Evolutionary conservation across 2,797 vertebrate species (phyloP), one percentile per base, ranked within the genome.

Genomic region (Spea hammondii): DNA sequence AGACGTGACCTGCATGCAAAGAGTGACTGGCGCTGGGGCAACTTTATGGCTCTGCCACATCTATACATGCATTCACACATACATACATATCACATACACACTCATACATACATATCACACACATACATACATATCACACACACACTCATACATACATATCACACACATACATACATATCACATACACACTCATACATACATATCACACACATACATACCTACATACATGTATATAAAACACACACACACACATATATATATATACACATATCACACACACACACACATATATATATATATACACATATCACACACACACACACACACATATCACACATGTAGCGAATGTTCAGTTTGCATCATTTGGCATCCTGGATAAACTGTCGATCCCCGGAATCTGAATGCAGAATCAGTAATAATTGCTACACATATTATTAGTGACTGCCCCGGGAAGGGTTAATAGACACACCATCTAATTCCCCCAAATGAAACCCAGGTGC

Each of bases 1-100:
- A 83, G 83, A 88, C 87, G 85, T 87, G 89, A 86, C 14, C 67
- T 79, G 87, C 87, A 89, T 90, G 76, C 82, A 86, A 71, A 78
- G 5, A 8, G n/a, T 49, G 53, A 57, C 50, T 44, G 44, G 12
- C 46, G 44, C 71, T 46, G 45, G 10, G 5, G 57, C 14, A 59
- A 67, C 79, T 81, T 81, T 77, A 77, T 73, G 51, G 70, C 70
- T 32, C 32, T 32, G 3, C 32, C 9, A 17, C 8, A 32, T 54
- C 12, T 70, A 10, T 51, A 51, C 4, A 68, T 48, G 49, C 8
- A 70, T 70, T 4, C 9, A 53, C 11, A 51, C 4, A 69, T 50
- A 51, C 11, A 3, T 48, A 68, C 17, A 65, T 65, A 65, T 14
- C 10, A 65, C 45, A 65, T 10, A 46, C 47, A 67, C 12, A 32